Percentiles rank a stretch among this genome's conserved stretches.
Conservation (phyloP, 2,113 vertebrate species). For the Cebus imitator region DNA sequence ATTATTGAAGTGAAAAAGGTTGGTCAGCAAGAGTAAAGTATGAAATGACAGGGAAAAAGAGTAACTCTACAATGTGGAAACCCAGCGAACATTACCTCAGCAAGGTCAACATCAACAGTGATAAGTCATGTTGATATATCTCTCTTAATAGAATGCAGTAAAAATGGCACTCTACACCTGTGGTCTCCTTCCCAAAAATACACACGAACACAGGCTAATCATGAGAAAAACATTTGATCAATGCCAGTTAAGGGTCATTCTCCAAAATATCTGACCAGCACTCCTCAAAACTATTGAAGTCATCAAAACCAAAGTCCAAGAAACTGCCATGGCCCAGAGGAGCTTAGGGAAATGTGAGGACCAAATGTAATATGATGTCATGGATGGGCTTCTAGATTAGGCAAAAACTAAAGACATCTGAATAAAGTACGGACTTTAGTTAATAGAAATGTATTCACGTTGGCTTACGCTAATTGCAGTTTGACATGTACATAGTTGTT, state of each 20-base stretch:
- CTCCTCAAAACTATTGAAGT: neutral
- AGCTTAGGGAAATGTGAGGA: neutral
- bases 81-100: neutral
- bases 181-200: neutral
- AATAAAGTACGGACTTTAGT: neutral
- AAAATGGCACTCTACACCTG: neutral
- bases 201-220: neutral
- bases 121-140: neutral
- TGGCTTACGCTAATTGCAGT: neutral
- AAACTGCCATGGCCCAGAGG: neutral
- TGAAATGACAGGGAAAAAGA: fast-evolving
- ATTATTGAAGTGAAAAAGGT: neutral
- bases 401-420: neutral
- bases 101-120: neutral
- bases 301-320: neutral
- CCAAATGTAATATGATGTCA: neutral
- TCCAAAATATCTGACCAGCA: neutral
- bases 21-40: neutral
- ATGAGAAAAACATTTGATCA: neutral
- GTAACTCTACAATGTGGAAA: neutral
- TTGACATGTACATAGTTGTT: fast-evolving
- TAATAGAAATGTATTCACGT: neutral
- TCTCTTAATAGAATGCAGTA: neutral
- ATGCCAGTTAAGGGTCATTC: neutral
- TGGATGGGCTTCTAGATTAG: neutral